Conservation (phyloP, 2,797 vertebrate genomes). For the Notolabrus celidotus region DNA sequence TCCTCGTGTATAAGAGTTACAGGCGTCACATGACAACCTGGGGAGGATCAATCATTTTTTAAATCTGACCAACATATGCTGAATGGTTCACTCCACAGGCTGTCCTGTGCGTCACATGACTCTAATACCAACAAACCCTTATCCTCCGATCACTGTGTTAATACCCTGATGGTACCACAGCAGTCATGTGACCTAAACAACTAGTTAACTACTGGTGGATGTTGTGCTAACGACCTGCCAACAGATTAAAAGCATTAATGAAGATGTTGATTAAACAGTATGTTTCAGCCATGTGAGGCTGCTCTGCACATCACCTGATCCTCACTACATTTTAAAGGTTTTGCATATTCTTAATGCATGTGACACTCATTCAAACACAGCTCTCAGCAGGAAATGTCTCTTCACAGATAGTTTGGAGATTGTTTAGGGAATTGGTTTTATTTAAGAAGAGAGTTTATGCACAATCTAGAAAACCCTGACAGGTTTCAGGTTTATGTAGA, state of each 20-base stretch:
- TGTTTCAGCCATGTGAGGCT: slow-evolving; percentile 1
- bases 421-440: too few relatives aligned
- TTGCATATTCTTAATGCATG: too few relatives aligned
- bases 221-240: slow-evolving; percentile 29
- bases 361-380: too few relatives aligned
- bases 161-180: not conserved
- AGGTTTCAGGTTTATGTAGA: too few relatives aligned
- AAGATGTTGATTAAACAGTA: slow-evolving; percentile 22
- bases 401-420: too few relatives aligned
- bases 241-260: slow-evolving; percentile 5
- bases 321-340: too few relatives aligned
- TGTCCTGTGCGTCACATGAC: slow-evolving; percentile 27
- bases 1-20: too few relatives aligned
- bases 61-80: not conserved
- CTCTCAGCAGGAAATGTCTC: too few relatives aligned
- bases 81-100: not conserved
- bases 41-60: slow-evolving; percentile 4
- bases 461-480: too few relatives aligned
- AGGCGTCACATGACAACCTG: slow-evolving; percentile 27
- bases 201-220: slow-evolving; percentile 1
- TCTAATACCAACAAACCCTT: slow-evolving; percentile 6
- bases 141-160: not conserved
- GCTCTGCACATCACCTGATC: slow-evolving; percentile 15
- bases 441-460: too few relatives aligned
- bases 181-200: slow-evolving; percentile 29